phyloP scores from a whole-genome alignment of 1,140 invertebrate genomes.

The Aethina tumida region DNA sequence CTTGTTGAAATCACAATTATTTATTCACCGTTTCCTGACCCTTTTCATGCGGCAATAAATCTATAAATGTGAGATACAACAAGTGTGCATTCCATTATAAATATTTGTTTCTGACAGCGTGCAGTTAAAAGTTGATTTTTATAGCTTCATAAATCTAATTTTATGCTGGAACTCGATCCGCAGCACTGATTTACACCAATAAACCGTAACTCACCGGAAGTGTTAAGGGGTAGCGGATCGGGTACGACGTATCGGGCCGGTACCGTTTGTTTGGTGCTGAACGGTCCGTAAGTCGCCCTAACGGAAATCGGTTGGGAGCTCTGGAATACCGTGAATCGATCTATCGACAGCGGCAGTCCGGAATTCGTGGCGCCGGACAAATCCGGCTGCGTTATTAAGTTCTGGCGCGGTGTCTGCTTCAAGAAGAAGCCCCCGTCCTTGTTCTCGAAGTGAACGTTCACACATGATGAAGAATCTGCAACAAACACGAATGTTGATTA shows the following conservation, averaged over 20 bases:
- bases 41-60: too few species aligned
- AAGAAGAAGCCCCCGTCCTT: constrained; percentile 84
- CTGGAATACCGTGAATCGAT: constrained; percentile 81
- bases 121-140: too few species aligned
- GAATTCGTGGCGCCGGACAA: constrained; percentile 19
- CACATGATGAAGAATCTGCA: constrained; percentile 39
- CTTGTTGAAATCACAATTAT: too few species aligned
- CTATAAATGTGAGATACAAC: too few species aligned
- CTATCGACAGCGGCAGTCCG: constrained; percentile 56
- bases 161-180: too few species aligned
- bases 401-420: constrained; percentile 62
- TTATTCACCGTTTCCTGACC: too few species aligned
- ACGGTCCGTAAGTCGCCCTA: constrained; percentile 81
- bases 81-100: too few species aligned
- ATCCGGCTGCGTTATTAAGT: constrained; percentile 37
- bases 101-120: too few species aligned
- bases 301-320: constrained; percentile 78
- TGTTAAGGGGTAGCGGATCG: constrained; percentile 49
- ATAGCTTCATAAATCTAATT: too few species aligned
- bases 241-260: constrained; percentile 81
- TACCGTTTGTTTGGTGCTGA: constrained; percentile 86
- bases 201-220: constrained; percentile 28
- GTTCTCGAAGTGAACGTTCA: constrained; percentile 83
- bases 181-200: too few species aligned
- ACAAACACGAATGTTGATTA: too few species aligned